Evolutionary conservation across 35 echinoderm and acorn worm species (phyloP).

Genomic region (Anneissia japonica): DNA sequence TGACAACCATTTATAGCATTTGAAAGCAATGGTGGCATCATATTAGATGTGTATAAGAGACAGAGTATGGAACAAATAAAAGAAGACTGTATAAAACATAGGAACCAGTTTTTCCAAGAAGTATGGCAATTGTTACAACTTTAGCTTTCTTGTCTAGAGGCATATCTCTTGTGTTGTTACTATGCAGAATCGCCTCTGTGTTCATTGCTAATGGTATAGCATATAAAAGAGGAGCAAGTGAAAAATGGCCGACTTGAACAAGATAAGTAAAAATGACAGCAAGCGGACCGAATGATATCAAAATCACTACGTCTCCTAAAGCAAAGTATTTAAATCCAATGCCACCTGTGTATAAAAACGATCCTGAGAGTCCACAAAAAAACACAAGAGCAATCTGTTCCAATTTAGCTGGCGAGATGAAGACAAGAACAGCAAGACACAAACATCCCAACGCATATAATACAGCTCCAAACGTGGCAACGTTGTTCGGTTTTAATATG

Average conservation of each 20-base stretch:
- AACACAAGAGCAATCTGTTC: slow-evolving; percentile 91
- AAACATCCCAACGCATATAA: slow-evolving; percentile 83
- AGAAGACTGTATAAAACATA: slow-evolving; percentile 71
- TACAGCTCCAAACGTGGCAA: slow-evolving; percentile 70
- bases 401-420: slow-evolving; percentile 70
- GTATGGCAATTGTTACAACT: slow-evolving; percentile 73
- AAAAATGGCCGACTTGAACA: slow-evolving; percentile 53
- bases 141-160: slow-evolving; percentile 59
- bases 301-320: slow-evolving; percentile 69
- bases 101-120: slow-evolving; percentile 65
- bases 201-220: slow-evolving; percentile 82
- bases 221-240: slow-evolving; percentile 63
- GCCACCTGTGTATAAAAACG: slow-evolving; percentile 93
- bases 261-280: slow-evolving; percentile 89
- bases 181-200: slow-evolving; percentile 86
- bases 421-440: slow-evolving; percentile 17
- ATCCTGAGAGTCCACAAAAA: slow-evolving; percentile 83
- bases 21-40: too few relatives aligned
- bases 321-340: slow-evolving; percentile 88
- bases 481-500: slow-evolving; percentile 53
- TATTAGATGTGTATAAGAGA: too few relatives aligned
- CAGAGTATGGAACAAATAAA: slow-evolving; percentile 79
- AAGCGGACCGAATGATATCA: slow-evolving; percentile 86
- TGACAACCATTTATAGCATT: too few relatives aligned
- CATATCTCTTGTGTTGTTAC: slow-evolving; percentile 92